Conservation (phyloP, 2,797 vertebrate species). For the Falco novaeseelandiae region DNA sequence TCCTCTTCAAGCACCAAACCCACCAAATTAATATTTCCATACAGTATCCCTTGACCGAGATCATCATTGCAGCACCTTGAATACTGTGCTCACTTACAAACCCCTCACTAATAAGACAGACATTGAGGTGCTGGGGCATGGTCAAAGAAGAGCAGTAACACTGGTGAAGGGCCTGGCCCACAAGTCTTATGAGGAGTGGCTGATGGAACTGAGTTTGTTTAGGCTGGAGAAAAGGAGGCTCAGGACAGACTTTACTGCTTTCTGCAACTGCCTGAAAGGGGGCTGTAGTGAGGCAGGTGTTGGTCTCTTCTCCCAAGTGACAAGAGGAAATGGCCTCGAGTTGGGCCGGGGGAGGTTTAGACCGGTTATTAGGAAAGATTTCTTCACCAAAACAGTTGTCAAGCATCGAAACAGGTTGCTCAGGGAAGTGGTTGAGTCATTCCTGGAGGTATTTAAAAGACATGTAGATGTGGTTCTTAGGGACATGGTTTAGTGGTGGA, state of each 20-base stretch:
- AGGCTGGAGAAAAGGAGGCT: background rate
- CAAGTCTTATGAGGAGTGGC: background rate
- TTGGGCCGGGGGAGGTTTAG: background rate
- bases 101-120: background rate
- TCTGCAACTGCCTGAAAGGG: background rate
- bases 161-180: background rate
- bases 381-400: background rate
- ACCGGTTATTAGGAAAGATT: background rate
- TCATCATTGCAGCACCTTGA: background rate
- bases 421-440: background rate
- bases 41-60: background rate
- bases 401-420: background rate
- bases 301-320: background rate
- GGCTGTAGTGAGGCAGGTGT: background rate
- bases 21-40: slow-evolving; percentile 6
- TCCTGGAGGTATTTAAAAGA: background rate
- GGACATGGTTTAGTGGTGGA: background rate
- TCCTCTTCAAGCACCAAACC: slow-evolving; percentile 24
- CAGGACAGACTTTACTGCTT: background rate
- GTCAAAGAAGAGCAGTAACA: background rate
- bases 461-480: background rate
- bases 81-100: background rate
- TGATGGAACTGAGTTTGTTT: background rate
- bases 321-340: background rate
- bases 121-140: background rate